Percentiles rank a stretch among this genome's conserved stretches.
phyloP scores from a whole-genome alignment of 2,113 vertebrate species.

The Callithrix jacchus region DNA sequence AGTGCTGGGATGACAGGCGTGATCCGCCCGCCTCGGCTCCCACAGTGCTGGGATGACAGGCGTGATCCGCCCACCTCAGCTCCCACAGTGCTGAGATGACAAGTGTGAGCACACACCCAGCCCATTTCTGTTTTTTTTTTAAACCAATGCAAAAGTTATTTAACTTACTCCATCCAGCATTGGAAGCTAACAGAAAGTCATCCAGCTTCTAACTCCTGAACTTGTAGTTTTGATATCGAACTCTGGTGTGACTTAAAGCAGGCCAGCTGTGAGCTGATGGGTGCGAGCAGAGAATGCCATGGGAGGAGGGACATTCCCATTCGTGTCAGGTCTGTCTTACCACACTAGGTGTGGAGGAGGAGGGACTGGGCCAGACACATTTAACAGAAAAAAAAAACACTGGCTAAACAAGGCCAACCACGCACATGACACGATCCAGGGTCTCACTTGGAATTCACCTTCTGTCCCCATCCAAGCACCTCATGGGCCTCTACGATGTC shows the following conservation, averaged over 20 bases:
- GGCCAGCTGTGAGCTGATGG: too few relatives aligned
- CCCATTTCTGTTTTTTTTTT: too few relatives aligned
- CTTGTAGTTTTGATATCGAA: background rate
- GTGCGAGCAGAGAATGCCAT: background rate
- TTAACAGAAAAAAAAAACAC: background rate
- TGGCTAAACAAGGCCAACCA: background rate
- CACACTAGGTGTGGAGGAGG: background rate
- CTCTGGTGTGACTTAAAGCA: rapidly evolving
- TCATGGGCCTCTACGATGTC: rapidly evolving
- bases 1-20: too few relatives aligned
- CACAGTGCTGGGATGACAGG: too few relatives aligned
- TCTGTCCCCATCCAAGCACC: rapidly evolving
- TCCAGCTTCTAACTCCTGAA: background rate
- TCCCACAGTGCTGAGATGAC: too few relatives aligned
- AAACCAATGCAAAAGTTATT: background rate
- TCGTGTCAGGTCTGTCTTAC: too few relatives aligned
- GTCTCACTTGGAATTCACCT: too few relatives aligned
- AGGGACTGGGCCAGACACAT: background rate
- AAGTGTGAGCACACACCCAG: too few relatives aligned
- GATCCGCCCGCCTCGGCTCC: too few relatives aligned
- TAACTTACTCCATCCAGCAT: too few relatives aligned
- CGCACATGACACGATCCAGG: background rate
- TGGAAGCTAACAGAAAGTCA: background rate
- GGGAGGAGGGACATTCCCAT: background rate
- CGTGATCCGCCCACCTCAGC: too few relatives aligned